A percentile compares a stretch with the other conserved stretches of the same genome.
Evolutionary conservation across 2,113 vertebrate genomes (phyloP).

Genomic region (Mirza zaza): DNA sequence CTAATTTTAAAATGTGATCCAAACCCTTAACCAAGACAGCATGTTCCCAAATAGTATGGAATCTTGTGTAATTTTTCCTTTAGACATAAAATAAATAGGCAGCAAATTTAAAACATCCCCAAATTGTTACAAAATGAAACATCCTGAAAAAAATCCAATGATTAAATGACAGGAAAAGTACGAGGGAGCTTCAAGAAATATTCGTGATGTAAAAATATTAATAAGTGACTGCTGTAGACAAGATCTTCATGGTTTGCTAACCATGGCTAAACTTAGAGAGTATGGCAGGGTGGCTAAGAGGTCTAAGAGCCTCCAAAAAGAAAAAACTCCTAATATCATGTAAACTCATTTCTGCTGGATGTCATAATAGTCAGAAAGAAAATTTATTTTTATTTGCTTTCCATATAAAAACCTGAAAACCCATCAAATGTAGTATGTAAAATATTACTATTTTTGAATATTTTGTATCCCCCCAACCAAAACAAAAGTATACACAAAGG

Average conservation of each 20-base stretch:
- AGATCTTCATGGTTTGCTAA: conserved; percentile 45
- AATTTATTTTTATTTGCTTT: conserved; percentile 37
- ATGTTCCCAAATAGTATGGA: conserved; percentile 84
- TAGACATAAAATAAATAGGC: conserved; percentile 80
- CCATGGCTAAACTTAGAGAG: neutral
- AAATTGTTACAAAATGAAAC: conserved; percentile 68
- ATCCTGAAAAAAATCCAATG: conserved; percentile 56
- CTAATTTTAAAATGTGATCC: conserved; percentile 84
- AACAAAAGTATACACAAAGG: neutral
- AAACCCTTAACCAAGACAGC: conserved; percentile 84
- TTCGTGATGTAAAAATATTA: neutral
- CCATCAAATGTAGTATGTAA: neutral
- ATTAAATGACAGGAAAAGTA: conserved; percentile 68
- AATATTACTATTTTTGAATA: neutral
- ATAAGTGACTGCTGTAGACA: neutral
- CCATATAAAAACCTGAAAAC: neutral
- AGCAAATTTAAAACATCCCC: conserved; percentile 84
- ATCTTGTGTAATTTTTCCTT: conserved; percentile 83
- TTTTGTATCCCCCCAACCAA: neutral
- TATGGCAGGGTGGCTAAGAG: neutral
- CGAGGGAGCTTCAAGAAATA: conserved; percentile 62
- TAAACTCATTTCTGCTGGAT: neutral
- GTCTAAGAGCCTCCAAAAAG: neutral
- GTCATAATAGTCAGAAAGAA: neutral
- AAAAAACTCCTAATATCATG: neutral